Evolutionary conservation across 2,888 invertebrate species (phyloP).

Genomic region (Nemotelus pantherinus): DNA sequence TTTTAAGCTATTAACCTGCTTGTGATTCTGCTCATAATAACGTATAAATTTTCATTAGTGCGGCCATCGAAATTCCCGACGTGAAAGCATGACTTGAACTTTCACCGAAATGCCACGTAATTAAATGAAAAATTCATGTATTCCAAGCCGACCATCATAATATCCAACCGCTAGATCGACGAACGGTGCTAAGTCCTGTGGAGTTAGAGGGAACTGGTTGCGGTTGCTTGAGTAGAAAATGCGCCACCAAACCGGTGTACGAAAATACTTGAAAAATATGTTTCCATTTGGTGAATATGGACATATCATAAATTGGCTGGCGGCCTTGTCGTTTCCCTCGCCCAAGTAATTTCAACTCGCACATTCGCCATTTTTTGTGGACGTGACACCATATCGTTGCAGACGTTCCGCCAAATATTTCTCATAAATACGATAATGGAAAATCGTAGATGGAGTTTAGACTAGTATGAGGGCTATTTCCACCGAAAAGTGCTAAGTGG

Average conservation of each 20-base stretch:
- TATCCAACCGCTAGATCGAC: too few relatives aligned
- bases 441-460: slow-evolving; percentile 44
- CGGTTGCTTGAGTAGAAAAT: too few relatives aligned
- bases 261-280: slow-evolving; percentile 32
- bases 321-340: slow-evolving; percentile 6
- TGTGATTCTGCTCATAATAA: too few relatives aligned
- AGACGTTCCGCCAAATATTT: slow-evolving; percentile 47
- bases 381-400: slow-evolving; percentile 46
- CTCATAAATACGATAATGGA: slow-evolving; percentile 49
- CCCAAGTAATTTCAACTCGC: not conserved
- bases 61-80: too few relatives aligned
- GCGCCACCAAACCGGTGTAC: not conserved
- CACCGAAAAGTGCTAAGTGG: slow-evolving; percentile 10
- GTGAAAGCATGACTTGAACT: too few relatives aligned
- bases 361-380: not conserved
- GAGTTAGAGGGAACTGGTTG: too few relatives aligned
- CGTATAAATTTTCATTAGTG: too few relatives aligned
- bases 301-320: slow-evolving; percentile 33
- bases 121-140: too few relatives aligned
- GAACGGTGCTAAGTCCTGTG: too few relatives aligned
- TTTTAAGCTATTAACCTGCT: too few relatives aligned
- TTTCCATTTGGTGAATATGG: slow-evolving; percentile 24
- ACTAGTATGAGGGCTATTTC: not conserved
- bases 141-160: too few relatives aligned
- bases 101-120: too few relatives aligned